phyloP scores from a whole-genome alignment of 2,888 invertebrate genomes.

The Lycaena phlaeas region DNA sequence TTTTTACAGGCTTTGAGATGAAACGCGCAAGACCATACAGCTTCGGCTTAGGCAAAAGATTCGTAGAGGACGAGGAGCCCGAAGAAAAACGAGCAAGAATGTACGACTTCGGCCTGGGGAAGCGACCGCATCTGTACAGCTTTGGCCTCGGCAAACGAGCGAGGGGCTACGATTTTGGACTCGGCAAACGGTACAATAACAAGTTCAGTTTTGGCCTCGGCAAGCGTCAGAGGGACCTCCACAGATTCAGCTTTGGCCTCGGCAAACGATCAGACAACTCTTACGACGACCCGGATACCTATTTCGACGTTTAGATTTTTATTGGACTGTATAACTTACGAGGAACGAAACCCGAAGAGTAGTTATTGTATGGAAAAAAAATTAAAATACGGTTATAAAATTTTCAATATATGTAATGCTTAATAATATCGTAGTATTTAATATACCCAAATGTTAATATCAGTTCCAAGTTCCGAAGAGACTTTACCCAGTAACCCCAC shows the following conservation, averaged over 20 bases:
- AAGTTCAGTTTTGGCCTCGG: conserved; percentile 74
- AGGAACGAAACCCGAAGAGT: too few species aligned
- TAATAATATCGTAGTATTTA: too few species aligned
- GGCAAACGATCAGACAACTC: conserved; percentile 63
- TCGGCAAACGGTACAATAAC: conserved; percentile 68
- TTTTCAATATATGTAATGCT: too few species aligned
- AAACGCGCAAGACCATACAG: conserved; percentile 78
- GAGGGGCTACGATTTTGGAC: conserved; percentile 66
- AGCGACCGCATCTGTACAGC: conserved; percentile 56
- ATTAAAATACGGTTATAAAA: too few species aligned
- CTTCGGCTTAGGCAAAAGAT: conserved; percentile 80
- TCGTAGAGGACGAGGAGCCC: conserved; percentile 39
- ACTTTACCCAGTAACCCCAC: too few species aligned
- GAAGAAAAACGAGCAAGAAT: conserved; percentile 54
- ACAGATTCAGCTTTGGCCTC: conserved; percentile 71
- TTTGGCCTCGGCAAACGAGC: conserved; percentile 68
- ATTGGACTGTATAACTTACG: conserved; percentile 20
- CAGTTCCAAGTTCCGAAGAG: too few species aligned
- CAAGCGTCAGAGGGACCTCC: conserved; percentile 63
- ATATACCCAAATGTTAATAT: too few species aligned
- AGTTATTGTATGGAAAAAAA: too few species aligned
- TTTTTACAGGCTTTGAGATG: conserved; percentile 40
- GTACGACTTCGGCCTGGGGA: conserved; percentile 62
- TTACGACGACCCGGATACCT: conserved; percentile 38
- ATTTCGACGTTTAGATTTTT: conserved; percentile 42